phyloP scores from a whole-genome alignment of 1,140 invertebrate species.

The Anastatus disparis region DNA sequence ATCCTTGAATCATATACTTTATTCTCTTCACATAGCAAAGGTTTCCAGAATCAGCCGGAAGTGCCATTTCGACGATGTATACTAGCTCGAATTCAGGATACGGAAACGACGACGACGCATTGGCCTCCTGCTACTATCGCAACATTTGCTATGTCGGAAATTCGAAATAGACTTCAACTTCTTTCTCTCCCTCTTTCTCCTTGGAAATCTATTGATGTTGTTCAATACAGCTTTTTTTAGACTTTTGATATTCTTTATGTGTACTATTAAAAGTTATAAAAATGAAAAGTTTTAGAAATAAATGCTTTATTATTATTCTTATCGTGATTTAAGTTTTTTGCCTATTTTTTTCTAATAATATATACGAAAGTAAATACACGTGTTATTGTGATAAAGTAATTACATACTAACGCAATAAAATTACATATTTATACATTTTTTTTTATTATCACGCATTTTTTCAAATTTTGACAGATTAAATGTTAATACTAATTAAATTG shows the following conservation, averaged over 20 bases:
- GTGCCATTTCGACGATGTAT: conserved; percentile 6
- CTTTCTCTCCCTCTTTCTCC: neutral
- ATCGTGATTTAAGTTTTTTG: too few relatives aligned
- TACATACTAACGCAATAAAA: too few relatives aligned
- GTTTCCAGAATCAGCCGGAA: neutral
- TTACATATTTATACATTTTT: too few relatives aligned
- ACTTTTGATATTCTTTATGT: neutral
- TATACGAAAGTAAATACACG: too few relatives aligned
- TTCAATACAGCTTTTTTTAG: neutral
- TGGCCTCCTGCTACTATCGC: neutral
- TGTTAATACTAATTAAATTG: too few relatives aligned
- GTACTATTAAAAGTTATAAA: neutral
- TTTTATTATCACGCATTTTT: too few relatives aligned
- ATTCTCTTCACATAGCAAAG: neutral
- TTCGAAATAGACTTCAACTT: neutral
- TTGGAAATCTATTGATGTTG: conserved; percentile 39
- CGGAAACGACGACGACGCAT: conserved; percentile 12
- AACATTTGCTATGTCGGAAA: neutral
- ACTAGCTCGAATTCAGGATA: neutral
- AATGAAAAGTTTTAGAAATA: too few relatives aligned
- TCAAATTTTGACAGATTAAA: too few relatives aligned
- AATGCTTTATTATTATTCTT: too few relatives aligned
- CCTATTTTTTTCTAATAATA: too few relatives aligned
- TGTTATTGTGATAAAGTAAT: too few relatives aligned
- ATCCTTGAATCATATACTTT: neutral